Evolutionary conservation across 2,113 vertebrate genomes (phyloP).

Genomic region (Elachura formosa): DNA sequence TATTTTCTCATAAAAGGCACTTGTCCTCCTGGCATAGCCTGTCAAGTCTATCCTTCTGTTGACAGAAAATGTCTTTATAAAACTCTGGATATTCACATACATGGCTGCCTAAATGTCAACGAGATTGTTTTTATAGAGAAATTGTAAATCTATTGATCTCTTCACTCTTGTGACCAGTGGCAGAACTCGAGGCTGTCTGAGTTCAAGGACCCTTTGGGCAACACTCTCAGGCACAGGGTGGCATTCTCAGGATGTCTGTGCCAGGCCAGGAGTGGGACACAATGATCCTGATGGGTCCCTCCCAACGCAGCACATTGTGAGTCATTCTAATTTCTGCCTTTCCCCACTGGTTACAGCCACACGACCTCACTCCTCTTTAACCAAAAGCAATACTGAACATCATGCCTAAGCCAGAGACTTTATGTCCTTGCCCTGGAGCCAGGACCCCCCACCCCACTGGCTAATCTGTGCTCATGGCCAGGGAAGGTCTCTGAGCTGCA

Average conservation of each 20-base stretch:
- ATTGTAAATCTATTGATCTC: neutral
- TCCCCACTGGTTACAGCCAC: neutral
- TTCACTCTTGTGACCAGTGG: neutral
- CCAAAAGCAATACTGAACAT: constrained; percentile 18
- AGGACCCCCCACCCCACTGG: accelerated
- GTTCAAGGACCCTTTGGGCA: neutral
- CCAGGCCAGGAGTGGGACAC: neutral
- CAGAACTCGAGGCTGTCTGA: neutral
- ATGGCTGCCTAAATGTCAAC: neutral
- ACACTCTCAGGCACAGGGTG: neutral
- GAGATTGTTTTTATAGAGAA: neutral
- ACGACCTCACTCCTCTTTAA: neutral
- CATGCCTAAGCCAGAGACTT: neutral
- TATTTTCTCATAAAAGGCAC: neutral
- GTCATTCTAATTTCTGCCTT: neutral
- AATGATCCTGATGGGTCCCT: accelerated
- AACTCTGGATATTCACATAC: neutral
- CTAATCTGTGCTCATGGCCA: accelerated
- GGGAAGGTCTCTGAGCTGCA: neutral
- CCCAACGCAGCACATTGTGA: neutral
- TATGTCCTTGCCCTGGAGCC: neutral
- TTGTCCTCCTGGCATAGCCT: neutral
- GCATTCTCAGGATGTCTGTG: neutral
- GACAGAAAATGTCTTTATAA: neutral
- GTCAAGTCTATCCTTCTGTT: neutral